Evolutionary conservation across 2,113 vertebrate species (phyloP), one percentile per base, ranked within the genome.

Genomic region (Antennarius striatus): DNA sequence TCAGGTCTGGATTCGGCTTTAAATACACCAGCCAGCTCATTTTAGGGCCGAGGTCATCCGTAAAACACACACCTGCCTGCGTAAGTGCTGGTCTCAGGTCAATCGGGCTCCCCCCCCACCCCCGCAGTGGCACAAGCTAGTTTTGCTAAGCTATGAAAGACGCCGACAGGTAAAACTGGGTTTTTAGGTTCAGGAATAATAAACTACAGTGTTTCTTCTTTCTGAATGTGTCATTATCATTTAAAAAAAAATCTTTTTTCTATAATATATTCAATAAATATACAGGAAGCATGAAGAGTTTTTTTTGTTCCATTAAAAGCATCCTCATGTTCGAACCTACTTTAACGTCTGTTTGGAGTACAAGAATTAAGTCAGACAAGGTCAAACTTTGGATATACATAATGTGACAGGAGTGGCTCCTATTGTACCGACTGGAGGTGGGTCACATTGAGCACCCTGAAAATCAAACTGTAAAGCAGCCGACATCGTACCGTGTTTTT

Each of bases 211-310:
- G 60, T 82, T 48, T 72, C 56, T 32, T 81, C 49, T 55, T 79
- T 80, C 86, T 84, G 79, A 82, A 81, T 80, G 78, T 79, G 71
- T 87, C 58, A 65, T 56, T 52, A 53, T 51, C 51, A 73, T 72
- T 63, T 46, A 68, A 87, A 80, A 71, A 83, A 68, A 71, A 48
- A 46, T 10, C 17, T 29, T 67, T 80, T 81, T 75, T 83, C 60
- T 73, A 80, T 70, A 82, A 84, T 84, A 84, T 80, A 71, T 83
- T 90, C 75, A 91, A 90, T 90, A 90, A 90, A 91, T 90, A 91
- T 82, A 89, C 85, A 88, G 73, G 79, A 75, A 82, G 55, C 3
- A 74, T 36, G 51, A 67, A 46, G 56, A 22, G 22, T 32, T 48
- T 14, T 14, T 45, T 74, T 53, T 60, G 63, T 75, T 75, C 76